Evolutionary conservation across 1,140 invertebrate species (phyloP), one percentile per base, ranked within the genome.

Genomic region (Brachionus rotundiformis): DNA sequence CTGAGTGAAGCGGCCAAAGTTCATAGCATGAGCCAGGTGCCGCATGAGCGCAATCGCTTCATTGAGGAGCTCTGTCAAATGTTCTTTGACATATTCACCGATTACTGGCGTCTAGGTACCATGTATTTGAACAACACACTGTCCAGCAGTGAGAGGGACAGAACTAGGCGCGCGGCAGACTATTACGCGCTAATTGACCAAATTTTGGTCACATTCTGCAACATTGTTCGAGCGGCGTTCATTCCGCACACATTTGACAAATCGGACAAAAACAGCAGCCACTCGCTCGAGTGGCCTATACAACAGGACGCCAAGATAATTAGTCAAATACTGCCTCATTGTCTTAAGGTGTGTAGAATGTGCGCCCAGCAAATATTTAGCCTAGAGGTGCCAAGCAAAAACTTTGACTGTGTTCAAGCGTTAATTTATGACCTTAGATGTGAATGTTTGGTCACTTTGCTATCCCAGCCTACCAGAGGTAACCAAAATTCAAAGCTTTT

Each of bases 61-160:
- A 79, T 79, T 29, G 76, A 79, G 31, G 76, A 79, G 27, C 25
- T 79, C 2, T 79, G 76, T 31, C 76, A 79, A 29, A 79, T 79
- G 76, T 79, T 79, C 23, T 79, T 39, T n/a, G 44, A 59, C 13
- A 59, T 79, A 16, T 79, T 79, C 29, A 79, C 31, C 23, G 76
- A 79, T 41, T 79, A 59, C 36, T 79, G 76, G 76, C 44, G 47
- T 1, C 8, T 79, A 11, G 76, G 76, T 0, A 1, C 59, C n/a
- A 79, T 79, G 47, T 79, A 59, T 13, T 23, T 79, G 16, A 59
- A 33, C 7, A 79, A 41, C 19, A 3, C 10, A 3, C 36, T 68
- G 16, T 0, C 31, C 0, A 36, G 27, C n/a, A 0, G 25, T 8
- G 0, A 1, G 25, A 19, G 8, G n/a, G 10, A 44, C 16, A 47